Evolutionary conservation across 2,888 invertebrate species (phyloP), one percentile per base, ranked within the genome.

Genomic region (Lymantria dispar): DNA sequence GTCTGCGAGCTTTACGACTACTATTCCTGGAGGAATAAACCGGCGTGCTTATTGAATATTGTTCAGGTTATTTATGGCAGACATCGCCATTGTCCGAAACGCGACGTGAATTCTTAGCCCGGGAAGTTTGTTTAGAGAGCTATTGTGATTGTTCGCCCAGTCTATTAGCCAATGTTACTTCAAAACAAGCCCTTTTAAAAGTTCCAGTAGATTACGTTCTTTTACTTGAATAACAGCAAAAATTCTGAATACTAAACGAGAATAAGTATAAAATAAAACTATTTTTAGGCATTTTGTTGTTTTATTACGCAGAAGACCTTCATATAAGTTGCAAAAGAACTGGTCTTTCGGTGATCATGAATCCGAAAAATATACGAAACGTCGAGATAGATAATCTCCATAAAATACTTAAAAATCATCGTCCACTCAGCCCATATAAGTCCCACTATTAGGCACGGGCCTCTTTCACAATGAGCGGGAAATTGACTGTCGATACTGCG

Each of bases 11-110:
- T 89, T 90, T 88, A 90, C 83, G 90, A 88, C 83, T 69, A 76
- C 90, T 90, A 89, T 91, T 90, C 90, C 83, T 81, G 90, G 90
- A 90, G 88, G 82, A 87, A 88, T 88, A 89, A 89, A 85, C 83
- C 79, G 75, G 74, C 69, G 72, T 71, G 79, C 75, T 89, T 90
- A 89, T 90, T 90, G 89, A 89, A 90, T 87, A 87, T 86, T 87
- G 85, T 86, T 83, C 78, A 71, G 78, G 81, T 84, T 89, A 87
- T 89, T 88, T 89, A 80, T 80, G 85, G 88, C 83, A 83, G 88
- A 88, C 85, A 87, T 80, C 83, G 79, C 78, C 74, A 80, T 85
- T 83, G 83, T 85, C 87, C 85, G 72, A 70, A 68, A 71, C 68
- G 73, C 68, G 59, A 63, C 69, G 75, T 63, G 60, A 69, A 71